Conservation (phyloP, 2,113 vertebrate genomes). For the Phocoena phocoena region DNA sequence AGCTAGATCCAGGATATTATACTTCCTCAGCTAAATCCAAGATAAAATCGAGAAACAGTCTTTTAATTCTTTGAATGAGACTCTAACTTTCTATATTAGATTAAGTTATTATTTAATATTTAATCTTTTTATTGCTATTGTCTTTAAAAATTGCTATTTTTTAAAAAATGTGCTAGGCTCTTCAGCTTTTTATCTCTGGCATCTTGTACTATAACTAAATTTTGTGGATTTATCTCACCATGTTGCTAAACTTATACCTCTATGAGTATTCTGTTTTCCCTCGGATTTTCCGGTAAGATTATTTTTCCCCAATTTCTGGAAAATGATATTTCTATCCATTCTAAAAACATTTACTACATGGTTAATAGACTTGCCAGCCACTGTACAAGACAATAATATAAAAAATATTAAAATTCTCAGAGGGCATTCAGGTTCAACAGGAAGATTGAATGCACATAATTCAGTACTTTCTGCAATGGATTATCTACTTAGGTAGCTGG, state of each 20-base stretch:
- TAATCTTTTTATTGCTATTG: neutral
- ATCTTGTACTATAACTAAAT: neutral
- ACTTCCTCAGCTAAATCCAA: neutral
- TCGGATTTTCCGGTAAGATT: neutral
- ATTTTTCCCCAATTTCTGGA: neutral
- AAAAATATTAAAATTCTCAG: neutral
- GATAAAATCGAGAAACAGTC: neutral
- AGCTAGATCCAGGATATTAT: neutral
- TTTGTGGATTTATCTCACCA: neutral
- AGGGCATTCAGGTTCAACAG: neutral
- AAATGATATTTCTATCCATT: neutral
- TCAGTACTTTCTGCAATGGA: neutral
- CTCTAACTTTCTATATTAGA: neutral
- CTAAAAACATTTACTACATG: neutral
- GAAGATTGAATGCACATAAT: neutral
- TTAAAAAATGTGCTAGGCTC: neutral
- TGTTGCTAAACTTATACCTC: neutral
- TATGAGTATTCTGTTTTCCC: neutral
- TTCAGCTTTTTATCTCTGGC: neutral
- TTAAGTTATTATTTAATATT: neutral
- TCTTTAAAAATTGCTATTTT: neutral
- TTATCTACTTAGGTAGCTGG: neutral
- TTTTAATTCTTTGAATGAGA: conserved; percentile 17
- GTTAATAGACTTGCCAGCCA: neutral
- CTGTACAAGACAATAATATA: neutral